These are phyloP conservation scores for Struthio camelus DNA, from an alignment of 2,113 vertebrate genomes.

Conservation along the genomic window DNA sequence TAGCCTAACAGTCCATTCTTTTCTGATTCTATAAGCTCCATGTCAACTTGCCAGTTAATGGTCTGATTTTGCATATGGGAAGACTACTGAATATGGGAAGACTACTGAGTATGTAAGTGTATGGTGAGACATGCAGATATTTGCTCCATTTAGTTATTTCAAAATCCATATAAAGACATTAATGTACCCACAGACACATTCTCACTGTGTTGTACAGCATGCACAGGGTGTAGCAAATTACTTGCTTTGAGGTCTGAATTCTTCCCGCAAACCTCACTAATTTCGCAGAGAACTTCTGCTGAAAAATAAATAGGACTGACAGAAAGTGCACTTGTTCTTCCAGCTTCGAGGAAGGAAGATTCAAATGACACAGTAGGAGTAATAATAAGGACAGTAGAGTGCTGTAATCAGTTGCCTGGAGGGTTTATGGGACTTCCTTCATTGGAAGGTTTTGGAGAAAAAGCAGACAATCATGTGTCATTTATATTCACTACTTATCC, in stretches of 20 bases:
- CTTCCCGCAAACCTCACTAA: neutral
- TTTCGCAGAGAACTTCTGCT: neutral
- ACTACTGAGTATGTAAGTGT: neutral
- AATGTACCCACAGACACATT: neutral
- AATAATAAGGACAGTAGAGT: neutral
- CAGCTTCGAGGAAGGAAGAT: neutral
- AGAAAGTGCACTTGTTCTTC: neutral
- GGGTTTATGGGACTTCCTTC: neutral
- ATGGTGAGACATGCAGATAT: neutral
- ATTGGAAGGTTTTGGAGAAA: neutral
- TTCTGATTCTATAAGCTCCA: neutral
- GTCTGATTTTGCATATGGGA: rapidly evolving
- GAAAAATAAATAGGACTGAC: neutral
- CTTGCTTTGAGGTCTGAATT: neutral
- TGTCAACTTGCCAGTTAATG: neutral
- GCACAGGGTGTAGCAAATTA: neutral
- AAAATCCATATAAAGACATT: neutral
- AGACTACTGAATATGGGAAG: neutral
- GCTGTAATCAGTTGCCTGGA: neutral
- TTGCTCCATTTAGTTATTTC: neutral
- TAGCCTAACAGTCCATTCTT: rapidly evolving
- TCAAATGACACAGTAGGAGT: neutral
- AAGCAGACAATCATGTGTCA: rapidly evolving
- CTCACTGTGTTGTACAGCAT: rapidly evolving
- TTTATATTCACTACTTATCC: neutral